Base-by-base conservation (phyloP, 1,140 invertebrate genomes). In the Drosophila fuyamai region DNA sequence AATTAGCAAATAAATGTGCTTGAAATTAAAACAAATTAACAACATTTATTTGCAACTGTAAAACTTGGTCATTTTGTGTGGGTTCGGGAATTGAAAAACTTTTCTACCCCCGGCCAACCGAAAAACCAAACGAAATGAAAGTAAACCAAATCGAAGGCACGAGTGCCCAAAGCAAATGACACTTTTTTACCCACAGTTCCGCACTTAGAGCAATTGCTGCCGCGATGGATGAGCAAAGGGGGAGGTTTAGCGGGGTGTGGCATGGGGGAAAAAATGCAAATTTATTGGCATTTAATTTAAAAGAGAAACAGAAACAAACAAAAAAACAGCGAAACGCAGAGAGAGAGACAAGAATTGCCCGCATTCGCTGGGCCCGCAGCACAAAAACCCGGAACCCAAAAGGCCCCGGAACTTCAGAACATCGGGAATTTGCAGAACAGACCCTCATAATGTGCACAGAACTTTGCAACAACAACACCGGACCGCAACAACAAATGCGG, bases 231-330 rank as follows among this genome's bases (percentile, higher is more conserved):
- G 47, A n/a, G 32, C 1, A 14, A 41, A 18, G 16, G 27, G 38
- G 32, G 46, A 12, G 23, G 41, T 23, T 10, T 23, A 27, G 10
- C 12, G 59, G 32, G 67, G 58, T n/a, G 47, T 35, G 40, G n/a
- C 32, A 43, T 36, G 29, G 8, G 7, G 8, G 29, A 48, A 65
- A 73, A 57, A 84, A 88, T 86, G 83, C 83, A 86, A 86, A 86
- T 86, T 86, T 86, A 86, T 86, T 88, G 83, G 79, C 79, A 88
- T 88, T 86, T 88, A 82, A 86, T 86, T 86, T 86, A 61, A 79
- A 77, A 88, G 65, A 79, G 75, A 81, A 71, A 76, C 74, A 77
- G 53, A 70, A 79, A 70, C 43, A 56, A 63, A 63, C 59, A 53
- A 47, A 65, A 47, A 14, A 43, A 32, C 13, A 23, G 41, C 32